A percentile compares a stretch with the other conserved stretches of the same genome.
These are phyloP conservation scores for Galleria mellonella DNA, from an alignment of 1,140 invertebrate genomes.

Conservation along the genomic window DNA sequence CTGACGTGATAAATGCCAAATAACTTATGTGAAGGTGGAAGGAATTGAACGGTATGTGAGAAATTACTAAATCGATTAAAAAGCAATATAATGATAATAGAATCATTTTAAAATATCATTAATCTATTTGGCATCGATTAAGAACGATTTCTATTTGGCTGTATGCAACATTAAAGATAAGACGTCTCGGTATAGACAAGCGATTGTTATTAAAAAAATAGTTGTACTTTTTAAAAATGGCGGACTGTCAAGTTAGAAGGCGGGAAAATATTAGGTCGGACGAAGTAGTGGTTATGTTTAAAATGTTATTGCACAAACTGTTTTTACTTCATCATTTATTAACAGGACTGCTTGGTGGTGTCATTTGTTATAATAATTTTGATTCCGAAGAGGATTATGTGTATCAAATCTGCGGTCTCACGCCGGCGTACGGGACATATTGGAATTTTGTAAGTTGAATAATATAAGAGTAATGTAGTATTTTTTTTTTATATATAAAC, in stretches of 20 bases:
- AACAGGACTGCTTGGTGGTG: not conserved
- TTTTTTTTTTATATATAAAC: too few species aligned
- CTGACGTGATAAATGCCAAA: too few species aligned
- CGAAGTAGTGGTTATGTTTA: not conserved
- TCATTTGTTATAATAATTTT: not conserved
- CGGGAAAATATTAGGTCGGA: too few species aligned
- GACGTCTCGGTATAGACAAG: not conserved
- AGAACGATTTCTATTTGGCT: too few species aligned
- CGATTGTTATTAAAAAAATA: not conserved
- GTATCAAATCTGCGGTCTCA: not conserved
- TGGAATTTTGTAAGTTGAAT: slow-evolving; percentile 26
- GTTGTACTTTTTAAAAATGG: not conserved
- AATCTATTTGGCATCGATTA: too few species aligned
- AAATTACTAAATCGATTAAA: too few species aligned
- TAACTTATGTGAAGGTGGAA: too few species aligned
- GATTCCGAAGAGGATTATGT: not conserved
- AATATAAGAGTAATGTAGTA: too few species aligned
- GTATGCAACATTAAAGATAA: not conserved
- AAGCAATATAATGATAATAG: too few species aligned
- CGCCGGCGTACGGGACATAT: slow-evolving; percentile 9
- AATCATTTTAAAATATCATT: too few species aligned
- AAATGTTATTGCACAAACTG: not conserved
- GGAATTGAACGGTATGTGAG: too few species aligned
- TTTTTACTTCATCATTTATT: slow-evolving; percentile 2
- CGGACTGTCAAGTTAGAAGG: too few species aligned